Evolutionary conservation across 2,113 vertebrate genomes (phyloP).

Genomic region (Leuciscus idus): DNA sequence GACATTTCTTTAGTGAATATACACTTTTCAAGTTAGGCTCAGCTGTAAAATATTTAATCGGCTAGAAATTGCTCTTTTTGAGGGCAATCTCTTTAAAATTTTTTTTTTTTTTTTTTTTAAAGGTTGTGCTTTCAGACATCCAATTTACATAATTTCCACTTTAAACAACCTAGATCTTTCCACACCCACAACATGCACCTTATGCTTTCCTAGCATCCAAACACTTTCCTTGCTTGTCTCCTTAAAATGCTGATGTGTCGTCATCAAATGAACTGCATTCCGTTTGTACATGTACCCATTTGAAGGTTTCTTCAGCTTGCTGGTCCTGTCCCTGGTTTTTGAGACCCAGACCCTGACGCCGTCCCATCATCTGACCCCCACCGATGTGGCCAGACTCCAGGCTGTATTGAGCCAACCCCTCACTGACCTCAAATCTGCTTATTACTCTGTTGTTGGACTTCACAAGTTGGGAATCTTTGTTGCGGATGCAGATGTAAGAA

Average conservation of each 20-base stretch:
- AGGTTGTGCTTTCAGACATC: not conserved
- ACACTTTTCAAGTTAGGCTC: not conserved
- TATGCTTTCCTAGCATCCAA: not conserved
- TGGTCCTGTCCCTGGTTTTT: slow-evolving; percentile 76
- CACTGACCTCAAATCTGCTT: slow-evolving; percentile 83
- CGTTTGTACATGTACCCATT: slow-evolving; percentile 15
- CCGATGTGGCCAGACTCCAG: slow-evolving; percentile 86
- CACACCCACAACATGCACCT: not conserved
- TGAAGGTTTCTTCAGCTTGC: slow-evolving; percentile 74
- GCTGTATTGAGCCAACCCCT: slow-evolving; percentile 81
- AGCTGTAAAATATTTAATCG: not conserved
- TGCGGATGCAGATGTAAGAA: slow-evolving; percentile 83
- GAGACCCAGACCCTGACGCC: slow-evolving; percentile 80
- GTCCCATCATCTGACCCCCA: slow-evolving; percentile 83
- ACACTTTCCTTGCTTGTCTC: not conserved
- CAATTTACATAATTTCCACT: not conserved
- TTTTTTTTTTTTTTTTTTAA: too few relatives aligned
- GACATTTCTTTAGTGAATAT: not conserved
- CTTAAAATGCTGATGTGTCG: not conserved
- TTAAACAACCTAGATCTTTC: not conserved
- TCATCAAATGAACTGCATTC: not conserved
- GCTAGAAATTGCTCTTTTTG: not conserved
- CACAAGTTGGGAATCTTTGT: slow-evolving; percentile 79
- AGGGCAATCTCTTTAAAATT: not conserved
- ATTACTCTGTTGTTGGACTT: slow-evolving; percentile 86